Evolutionary conservation across 1,140 invertebrate species (phyloP), one percentile per base, ranked within the genome.

Genomic region (Episyrphus balteatus): DNA sequence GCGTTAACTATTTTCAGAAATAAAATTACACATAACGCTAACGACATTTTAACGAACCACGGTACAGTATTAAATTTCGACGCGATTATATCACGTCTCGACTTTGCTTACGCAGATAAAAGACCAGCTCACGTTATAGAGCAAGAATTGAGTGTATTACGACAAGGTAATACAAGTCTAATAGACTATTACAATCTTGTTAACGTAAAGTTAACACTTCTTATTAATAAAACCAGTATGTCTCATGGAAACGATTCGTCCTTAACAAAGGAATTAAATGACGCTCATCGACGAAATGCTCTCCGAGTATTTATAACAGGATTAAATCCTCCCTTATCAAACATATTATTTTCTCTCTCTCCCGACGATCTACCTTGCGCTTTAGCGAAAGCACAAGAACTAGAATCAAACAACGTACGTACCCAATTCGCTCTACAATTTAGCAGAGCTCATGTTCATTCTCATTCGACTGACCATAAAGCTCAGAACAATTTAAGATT

Each of bases 261-360:
- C 5, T 14, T 47, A 17, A 38, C 45, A 1, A 47, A 41, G 12
- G 37, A 47, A 40, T 8, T 41, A 11, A 40, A 47, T 12, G 8
- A 32, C 2, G n/a, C n/a, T n/a, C n/a, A n/a, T n/a, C n/a, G n/a
- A n/a, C n/a, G n/a, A n/a, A 14, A 40, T 31, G 45, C 37, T 3
- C 15, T 47, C 2, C n/a, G 45, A 13, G 9, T 47, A 11, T 47
- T 47, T 19, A 42, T 47, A 6, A 47, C 46, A 36, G 46, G 39
- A 10, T 15, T 42, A 2, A 34, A 47, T 7, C 6, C 14, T 2
- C 40, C 46, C 11, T 30, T 46, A 38, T 21, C 8, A 2, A 19
- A 46, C 10, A 38, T 46, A 26, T 8, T 39, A 38, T 38, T 46
- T 31, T 46, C 44, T 2, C n/a, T 46, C 14, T 12, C 10, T 9